phyloP scores from a whole-genome alignment of 2,888 invertebrate species.

The Aleiodes testaceus region DNA sequence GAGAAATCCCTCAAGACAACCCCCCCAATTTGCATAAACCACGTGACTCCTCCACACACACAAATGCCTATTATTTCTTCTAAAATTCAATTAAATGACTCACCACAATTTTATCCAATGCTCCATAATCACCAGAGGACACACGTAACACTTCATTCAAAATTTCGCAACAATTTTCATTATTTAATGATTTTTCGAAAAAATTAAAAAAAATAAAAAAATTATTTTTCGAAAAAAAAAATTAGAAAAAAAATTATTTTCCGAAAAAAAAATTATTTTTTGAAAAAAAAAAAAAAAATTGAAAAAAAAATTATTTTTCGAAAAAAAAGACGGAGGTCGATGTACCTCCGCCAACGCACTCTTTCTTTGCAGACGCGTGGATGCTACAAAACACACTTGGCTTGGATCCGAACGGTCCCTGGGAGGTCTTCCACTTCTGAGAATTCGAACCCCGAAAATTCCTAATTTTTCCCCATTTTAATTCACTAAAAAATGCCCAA shows the following conservation, averaged over 20 bases:
- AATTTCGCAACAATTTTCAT: not conserved
- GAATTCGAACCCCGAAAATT: slow-evolving; percentile 20
- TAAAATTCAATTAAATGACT: slow-evolving; percentile 30
- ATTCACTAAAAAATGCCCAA: no score
- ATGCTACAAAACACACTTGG: slow-evolving; percentile 35
- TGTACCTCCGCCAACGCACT: slow-evolving; percentile 43
- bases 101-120: slow-evolving; percentile 40
- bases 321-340: slow-evolving; percentile 41
- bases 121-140: slow-evolving; percentile 13
- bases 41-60: no score
- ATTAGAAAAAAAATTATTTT: not conserved
- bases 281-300: slow-evolving; percentile 32
- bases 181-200: not conserved
- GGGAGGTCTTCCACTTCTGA: slow-evolving; percentile 41
- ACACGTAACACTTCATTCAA: slow-evolving; percentile 14
- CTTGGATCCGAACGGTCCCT: slow-evolving; percentile 42
- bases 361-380: slow-evolving; percentile 27
- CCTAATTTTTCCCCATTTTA: not conserved
- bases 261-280: slow-evolving; percentile 14
- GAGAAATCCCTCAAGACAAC: no score
- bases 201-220: no score
- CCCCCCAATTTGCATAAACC: no score
- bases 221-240: slow-evolving; percentile 17
- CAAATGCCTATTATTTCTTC: no score
- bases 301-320: not conserved